phyloP scores from a whole-genome alignment of 2,113 vertebrate genomes.

The Stercorarius parasiticus region DNA sequence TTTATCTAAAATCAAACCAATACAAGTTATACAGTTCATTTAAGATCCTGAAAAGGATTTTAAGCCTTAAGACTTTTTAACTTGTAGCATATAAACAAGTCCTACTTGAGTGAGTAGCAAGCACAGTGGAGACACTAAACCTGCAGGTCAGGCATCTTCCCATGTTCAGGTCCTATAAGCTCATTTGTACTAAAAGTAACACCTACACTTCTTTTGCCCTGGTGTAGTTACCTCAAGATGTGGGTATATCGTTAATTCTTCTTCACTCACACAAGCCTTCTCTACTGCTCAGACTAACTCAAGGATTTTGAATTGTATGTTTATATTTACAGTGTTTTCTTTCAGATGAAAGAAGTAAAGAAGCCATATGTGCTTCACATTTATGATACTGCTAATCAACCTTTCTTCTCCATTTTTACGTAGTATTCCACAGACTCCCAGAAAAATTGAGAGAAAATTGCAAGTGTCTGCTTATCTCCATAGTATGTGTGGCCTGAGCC shows the following conservation, averaged over 20 bases:
- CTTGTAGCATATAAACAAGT: background rate
- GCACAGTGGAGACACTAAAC: background rate
- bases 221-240: background rate
- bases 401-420: background rate
- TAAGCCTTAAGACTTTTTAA: background rate
- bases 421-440: background rate
- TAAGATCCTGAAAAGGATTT: background rate
- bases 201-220: background rate
- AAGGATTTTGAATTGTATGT: background rate
- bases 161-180: background rate
- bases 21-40: background rate
- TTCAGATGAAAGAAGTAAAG: background rate
- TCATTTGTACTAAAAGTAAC: background rate
- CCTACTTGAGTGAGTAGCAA: background rate
- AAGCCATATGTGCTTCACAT: background rate
- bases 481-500: background rate
- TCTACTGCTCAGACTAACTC: background rate
- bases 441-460: background rate
- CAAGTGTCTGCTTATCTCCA: background rate
- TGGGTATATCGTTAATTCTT: background rate
- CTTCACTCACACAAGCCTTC: background rate
- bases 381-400: background rate
- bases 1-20: background rate
- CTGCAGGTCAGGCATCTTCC: background rate
- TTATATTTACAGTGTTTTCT: background rate